Conservation (phyloP, 2,113 vertebrate genomes). For the Prionailurus bengalensis region DNA sequence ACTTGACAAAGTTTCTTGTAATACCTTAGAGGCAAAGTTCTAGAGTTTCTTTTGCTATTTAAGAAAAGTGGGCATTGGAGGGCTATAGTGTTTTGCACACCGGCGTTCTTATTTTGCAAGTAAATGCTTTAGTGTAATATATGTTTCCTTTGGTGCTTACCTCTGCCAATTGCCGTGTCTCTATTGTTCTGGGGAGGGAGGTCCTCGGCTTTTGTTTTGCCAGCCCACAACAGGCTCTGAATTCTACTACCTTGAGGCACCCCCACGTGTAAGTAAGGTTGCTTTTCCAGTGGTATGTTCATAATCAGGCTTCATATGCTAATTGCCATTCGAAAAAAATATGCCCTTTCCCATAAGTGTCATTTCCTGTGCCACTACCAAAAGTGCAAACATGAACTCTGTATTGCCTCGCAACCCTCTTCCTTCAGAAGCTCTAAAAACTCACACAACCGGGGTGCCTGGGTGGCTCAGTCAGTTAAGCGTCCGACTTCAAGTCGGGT, state of each 20-base stretch:
- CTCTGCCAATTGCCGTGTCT: neutral
- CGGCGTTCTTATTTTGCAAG: slow-evolving; percentile 48
- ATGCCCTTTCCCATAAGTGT: neutral
- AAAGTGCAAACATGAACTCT: slow-evolving; percentile 25
- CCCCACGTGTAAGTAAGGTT: neutral
- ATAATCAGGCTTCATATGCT: neutral
- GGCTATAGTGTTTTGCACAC: slow-evolving; percentile 78
- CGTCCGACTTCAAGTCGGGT: too few relatives aligned
- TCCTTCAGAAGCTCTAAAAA: slow-evolving; percentile 21
- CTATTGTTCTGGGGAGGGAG: neutral
- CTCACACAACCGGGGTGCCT: neutral
- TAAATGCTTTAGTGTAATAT: slow-evolving; percentile 61
- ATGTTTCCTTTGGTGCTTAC: neutral
- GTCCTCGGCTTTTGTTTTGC: neutral
- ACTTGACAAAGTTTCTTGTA: slow-evolving; percentile 94
- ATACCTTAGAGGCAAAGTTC: slow-evolving; percentile 92
- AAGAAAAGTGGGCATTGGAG: slow-evolving; percentile 82
- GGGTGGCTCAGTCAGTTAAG: too few relatives aligned
- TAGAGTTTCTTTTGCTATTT: slow-evolving; percentile 88
- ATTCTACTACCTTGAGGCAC: neutral
- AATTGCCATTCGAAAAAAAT: neutral
- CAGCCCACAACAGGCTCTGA: neutral
- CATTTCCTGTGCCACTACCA: neutral
- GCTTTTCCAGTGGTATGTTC: neutral
- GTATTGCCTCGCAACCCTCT: neutral